Percentiles rank a stretch among this genome's conserved stretches.
phyloP scores from a whole-genome alignment of 64 coral and sea anemone genomes.

The Stichodactyla mertensii region DNA sequence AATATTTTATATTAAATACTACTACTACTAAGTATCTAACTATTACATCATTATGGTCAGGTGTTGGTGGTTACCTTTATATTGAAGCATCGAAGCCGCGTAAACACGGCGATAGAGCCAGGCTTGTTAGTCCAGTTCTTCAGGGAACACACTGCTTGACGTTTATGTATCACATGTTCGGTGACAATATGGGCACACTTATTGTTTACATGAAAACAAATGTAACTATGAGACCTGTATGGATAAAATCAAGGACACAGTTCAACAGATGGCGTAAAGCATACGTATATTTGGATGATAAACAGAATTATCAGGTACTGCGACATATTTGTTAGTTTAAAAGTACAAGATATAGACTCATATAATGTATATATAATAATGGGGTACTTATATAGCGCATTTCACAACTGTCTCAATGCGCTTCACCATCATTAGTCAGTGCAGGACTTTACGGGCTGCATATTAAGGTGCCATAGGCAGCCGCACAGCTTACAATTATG shows the following conservation, averaged over 20 bases:
- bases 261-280: background rate
- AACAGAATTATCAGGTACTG: background rate
- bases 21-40: no score
- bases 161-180: slow-evolving; percentile 52
- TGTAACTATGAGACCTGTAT: background rate
- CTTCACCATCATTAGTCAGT: no score
- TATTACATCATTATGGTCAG: background rate
- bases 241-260: background rate
- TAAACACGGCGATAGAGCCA: slow-evolving; percentile 17
- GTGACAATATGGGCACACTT: slow-evolving; percentile 30
- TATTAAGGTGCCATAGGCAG: no score
- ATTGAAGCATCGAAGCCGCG: slow-evolving; percentile 13
- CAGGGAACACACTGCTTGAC: slow-evolving; percentile 37
- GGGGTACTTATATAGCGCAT: no score
- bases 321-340: no score
- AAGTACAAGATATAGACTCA: background rate
- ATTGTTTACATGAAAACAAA: slow-evolving; percentile 23
- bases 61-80: slow-evolving; percentile 7
- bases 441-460: no score
- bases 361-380: no score
- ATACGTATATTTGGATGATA: background rate
- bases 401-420: no score
- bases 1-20: no score
- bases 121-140: slow-evolving; percentile 33
- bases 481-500: no score